Base-by-base conservation (phyloP, 2,113 vertebrate species). In the Okapia johnstoni region DNA sequence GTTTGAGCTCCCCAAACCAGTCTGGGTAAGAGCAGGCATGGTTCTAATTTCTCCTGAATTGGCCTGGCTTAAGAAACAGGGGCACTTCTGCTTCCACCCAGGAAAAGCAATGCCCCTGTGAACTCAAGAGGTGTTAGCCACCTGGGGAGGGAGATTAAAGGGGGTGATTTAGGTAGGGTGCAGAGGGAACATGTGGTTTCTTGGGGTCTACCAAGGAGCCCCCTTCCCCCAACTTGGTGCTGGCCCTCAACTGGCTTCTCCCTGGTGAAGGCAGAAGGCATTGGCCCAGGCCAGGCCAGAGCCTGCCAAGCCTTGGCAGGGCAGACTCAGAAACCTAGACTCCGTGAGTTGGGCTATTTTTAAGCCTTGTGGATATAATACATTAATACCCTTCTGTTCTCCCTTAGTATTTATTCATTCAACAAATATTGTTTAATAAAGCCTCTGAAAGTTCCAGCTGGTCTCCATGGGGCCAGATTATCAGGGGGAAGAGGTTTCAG, bases 391-490 rank as follows among this genome's bases (percentile, higher is more conserved):
- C 90, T 96, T 96, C 97, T 94, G 95, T 93, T 95, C 94, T 93
- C 88, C 80, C 85, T 95, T 61, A 88, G 60, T 90, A 88, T 93
- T 83, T 94, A 96, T 95, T 97, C 95, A 90, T 89, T 94, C 81
- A 80, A 95, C 93, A 96, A 95, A 96, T 88, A 97, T 16, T 94
- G 95, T 93, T 96, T 97, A 93, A 95, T 95, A 95, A 97, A 96
- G 50, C 85, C 94, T 90, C 90, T 50, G 76, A 80, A 96, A 77
- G 95, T 90, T 90, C 97, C 50, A 93, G 97, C 98, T 97, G 96
- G 90, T 83, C 94, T 96, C 85, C 80, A 19, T 5, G 28, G 63
- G 73, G 87, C 92, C 80, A 58, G 91, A 85, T 40, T 76, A 40
- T 16, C 33, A n/a, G 55, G n/a, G n/a, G 48, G n/a, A 93, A 90